Conservation (phyloP, 2,888 invertebrate species). For the Drosophila suboccidentalis region DNA sequence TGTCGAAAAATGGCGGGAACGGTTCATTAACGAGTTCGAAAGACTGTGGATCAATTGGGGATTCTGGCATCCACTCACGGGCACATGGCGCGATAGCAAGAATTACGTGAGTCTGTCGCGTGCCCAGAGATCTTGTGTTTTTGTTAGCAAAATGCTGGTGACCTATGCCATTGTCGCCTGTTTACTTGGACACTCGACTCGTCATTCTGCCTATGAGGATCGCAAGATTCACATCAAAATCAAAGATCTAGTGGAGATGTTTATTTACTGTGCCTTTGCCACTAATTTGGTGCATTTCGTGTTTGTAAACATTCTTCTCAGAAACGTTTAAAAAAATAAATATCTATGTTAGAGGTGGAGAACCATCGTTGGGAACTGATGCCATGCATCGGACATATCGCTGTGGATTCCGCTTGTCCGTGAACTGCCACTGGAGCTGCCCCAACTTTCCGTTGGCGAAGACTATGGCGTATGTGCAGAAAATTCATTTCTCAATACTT, state of each 20-base stretch:
- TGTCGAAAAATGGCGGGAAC: slow-evolving; percentile 3
- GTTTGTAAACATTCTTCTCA: slow-evolving; percentile 10
- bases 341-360: neutral
- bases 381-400: too few species aligned
- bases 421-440: too few species aligned
- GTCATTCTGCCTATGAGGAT: slow-evolving; percentile 10
- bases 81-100: slow-evolving; percentile 53
- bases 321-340: neutral
- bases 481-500: too few species aligned
- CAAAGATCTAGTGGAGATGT: neutral
- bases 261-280: neutral
- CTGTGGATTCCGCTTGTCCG: too few species aligned
- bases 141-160: slow-evolving; percentile 41
- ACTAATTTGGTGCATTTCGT: slow-evolving; percentile 42
- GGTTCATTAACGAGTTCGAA: slow-evolving; percentile 27
- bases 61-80: slow-evolving; percentile 61
- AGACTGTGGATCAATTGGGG: slow-evolving; percentile 55
- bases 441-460: too few species aligned
- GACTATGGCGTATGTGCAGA: too few species aligned
- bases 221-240: neutral
- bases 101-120: slow-evolving; percentile 48
- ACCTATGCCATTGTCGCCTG: slow-evolving; percentile 18
- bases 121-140: slow-evolving; percentile 55
- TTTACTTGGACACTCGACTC: slow-evolving; percentile 19
- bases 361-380: too few species aligned